These are phyloP conservation scores for Pavo muticus DNA, from an alignment of 2,113 vertebrate genomes.

Conservation along the genomic window DNA sequence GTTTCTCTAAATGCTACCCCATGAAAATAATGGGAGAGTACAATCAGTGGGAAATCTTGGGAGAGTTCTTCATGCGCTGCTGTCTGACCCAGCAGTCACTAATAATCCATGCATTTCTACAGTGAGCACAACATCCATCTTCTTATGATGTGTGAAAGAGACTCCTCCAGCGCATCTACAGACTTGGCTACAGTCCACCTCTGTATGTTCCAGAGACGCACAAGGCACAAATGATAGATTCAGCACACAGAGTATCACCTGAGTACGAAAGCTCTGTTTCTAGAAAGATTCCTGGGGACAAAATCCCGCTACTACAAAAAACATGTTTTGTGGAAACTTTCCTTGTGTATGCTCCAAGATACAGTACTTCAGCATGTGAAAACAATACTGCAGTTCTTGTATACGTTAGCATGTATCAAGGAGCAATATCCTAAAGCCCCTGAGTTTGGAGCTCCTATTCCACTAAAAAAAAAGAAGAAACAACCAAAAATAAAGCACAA, in stretches of 20 bases:
- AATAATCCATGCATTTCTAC: not conserved
- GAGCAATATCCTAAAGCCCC: not conserved
- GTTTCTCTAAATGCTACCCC: not conserved
- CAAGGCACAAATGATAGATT: not conserved
- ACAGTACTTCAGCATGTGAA: not conserved
- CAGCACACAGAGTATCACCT: not conserved
- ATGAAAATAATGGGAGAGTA: not conserved
- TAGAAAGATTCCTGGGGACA: not conserved
- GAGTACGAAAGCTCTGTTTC: not conserved
- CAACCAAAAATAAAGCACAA: not conserved
- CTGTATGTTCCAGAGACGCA: not conserved
- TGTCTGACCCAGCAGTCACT: not conserved
- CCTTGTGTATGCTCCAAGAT: not conserved
- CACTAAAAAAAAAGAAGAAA: not conserved
- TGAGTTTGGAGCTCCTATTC: not conserved
- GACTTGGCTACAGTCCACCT: not conserved
- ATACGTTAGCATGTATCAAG: not conserved
- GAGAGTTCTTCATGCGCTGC: rapidly evolving
- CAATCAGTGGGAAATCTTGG: not conserved
- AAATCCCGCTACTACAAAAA: not conserved
- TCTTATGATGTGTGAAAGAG: not conserved
- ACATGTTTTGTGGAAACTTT: not conserved
- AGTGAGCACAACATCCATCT: not conserved
- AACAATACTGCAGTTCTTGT: not conserved
- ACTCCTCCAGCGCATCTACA: not conserved